Conservation (phyloP, 1,140 invertebrate species). For the Elysia chlorotica region DNA sequence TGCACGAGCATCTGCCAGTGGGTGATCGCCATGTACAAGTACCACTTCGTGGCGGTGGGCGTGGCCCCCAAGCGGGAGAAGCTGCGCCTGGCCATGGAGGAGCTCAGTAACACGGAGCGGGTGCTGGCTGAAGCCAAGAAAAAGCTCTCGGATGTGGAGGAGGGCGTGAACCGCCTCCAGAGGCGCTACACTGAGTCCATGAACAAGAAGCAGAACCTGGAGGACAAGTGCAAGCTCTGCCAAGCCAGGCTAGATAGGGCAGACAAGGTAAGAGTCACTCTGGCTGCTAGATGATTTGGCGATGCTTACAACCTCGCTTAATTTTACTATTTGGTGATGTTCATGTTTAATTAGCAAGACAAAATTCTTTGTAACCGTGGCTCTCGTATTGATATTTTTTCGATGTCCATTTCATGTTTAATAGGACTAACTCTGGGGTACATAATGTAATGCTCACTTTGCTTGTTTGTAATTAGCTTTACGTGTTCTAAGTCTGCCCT, state of each 20-base stretch:
- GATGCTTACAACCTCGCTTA: background rate
- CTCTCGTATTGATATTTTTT: too few relatives aligned
- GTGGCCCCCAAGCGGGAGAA: constrained; percentile 63
- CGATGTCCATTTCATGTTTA: too few relatives aligned
- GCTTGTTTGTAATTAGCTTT: too few relatives aligned
- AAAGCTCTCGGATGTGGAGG: constrained; percentile 56
- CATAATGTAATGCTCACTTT: too few relatives aligned
- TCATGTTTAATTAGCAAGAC: too few relatives aligned
- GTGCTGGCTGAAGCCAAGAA: constrained; percentile 54
- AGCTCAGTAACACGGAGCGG: constrained; percentile 58
- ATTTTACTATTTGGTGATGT: too few relatives aligned
- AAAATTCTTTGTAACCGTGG: too few relatives aligned
- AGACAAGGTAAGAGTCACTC: constrained; percentile 55
- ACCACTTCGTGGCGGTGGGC: constrained; percentile 64
- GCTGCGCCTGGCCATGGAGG: constrained; percentile 51
- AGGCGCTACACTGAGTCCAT: constrained; percentile 62
- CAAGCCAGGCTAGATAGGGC: constrained; percentile 59
- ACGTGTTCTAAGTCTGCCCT: too few relatives aligned
- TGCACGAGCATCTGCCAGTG: constrained; percentile 89
- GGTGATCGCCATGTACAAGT: constrained; percentile 86
- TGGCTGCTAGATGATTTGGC: background rate
- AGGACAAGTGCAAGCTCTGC: constrained; percentile 60
- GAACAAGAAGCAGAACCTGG: constrained; percentile 60
- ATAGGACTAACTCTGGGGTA: too few relatives aligned
- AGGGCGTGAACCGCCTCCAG: constrained; percentile 62